Evolutionary conservation across 2,113 vertebrate species (phyloP), one percentile per base, ranked within the genome.

Genomic region (Machaerirhynchus nigripectus): DNA sequence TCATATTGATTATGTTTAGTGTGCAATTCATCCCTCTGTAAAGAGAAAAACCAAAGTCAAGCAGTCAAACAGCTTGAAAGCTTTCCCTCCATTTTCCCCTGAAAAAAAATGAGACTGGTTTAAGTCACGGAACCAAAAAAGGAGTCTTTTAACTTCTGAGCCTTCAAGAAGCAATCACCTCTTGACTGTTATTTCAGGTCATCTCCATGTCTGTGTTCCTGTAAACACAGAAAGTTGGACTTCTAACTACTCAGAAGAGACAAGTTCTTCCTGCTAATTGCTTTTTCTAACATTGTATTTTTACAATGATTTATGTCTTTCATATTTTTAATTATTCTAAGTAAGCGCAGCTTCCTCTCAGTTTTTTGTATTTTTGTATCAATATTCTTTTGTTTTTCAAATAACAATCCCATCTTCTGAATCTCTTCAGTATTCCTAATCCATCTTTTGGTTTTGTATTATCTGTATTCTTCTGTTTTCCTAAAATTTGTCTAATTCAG

Each of bases 21-120:
- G 69, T 91, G 60, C 14, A 78, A 70, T 91, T 82, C 68, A 84
- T 84, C 9, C 50, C 35, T 65, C 10, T 69, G 84, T 87, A 91
- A 95, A 93, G 84, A 55, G 50, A n/a, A 84, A 49, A 84, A 84
- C 31, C 50, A 65, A 95, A 94, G 77, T 89, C 52, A 85, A 78
- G 67, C 37, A 87, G 50, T 74, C 46, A 95, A 88, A 83, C 16
- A 64, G 3, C 15, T 69, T 94, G 87, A 81, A 60, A 94, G 33
- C 14, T 53, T 92, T 93, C 9, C 37, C 20, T 89, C 15, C 33
- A 2, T 63, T 55, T 52, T 85, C 33, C 14, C 19, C 15, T 44
- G 21, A 2, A 57, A 39, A 86, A 83, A 67, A 82, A 46, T 4
- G 11, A 47, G 18, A 39, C 13, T 55, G 11, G 2, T 64, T 76